phyloP scores from a whole-genome alignment of 1,140 invertebrate genomes.

The Heliconius congener region DNA sequence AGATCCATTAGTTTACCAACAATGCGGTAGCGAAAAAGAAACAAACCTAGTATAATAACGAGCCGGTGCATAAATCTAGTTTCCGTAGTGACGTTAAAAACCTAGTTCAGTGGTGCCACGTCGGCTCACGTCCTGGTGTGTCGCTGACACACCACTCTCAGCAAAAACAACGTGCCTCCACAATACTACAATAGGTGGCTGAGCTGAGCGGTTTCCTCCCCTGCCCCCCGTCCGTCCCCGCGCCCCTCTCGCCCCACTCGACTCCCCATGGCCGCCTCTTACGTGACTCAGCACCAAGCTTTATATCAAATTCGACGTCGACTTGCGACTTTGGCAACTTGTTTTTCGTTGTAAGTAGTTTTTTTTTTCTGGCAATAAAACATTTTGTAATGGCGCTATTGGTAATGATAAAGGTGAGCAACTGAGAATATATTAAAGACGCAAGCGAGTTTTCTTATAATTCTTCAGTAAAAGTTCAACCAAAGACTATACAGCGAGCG shows the following conservation, averaged over 20 bases:
- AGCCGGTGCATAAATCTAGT: slow-evolving; percentile 46
- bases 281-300: slow-evolving; percentile 69
- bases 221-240: slow-evolving; percentile 23
- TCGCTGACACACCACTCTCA: slow-evolving; percentile 64
- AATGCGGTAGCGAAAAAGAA: slow-evolving; percentile 12
- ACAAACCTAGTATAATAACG: slow-evolving; percentile 24
- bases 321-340: slow-evolving; percentile 59
- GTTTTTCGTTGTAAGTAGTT: slow-evolving; percentile 62
- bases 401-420: slow-evolving; percentile 58
- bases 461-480: slow-evolving; percentile 50
- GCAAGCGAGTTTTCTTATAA: slow-evolving; percentile 39
- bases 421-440: slow-evolving; percentile 55
- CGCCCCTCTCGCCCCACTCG: slow-evolving; percentile 38
- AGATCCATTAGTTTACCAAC: background rate
- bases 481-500: slow-evolving; percentile 37
- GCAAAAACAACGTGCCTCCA: slow-evolving; percentile 74
- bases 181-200: slow-evolving; percentile 74
- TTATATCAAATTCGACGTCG: slow-evolving; percentile 74
- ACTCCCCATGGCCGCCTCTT: slow-evolving; percentile 54
- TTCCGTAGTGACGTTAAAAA: slow-evolving; percentile 45
- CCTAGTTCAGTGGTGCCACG: slow-evolving; percentile 52
- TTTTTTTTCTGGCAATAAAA: slow-evolving; percentile 64
- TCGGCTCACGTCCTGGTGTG: slow-evolving; percentile 51
- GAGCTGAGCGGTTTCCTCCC: slow-evolving; percentile 57
- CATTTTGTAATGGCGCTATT: slow-evolving; percentile 61